Evolutionary conservation across 2,797 vertebrate genomes (phyloP).

Genomic region (Eutrigla gurnardus): DNA sequence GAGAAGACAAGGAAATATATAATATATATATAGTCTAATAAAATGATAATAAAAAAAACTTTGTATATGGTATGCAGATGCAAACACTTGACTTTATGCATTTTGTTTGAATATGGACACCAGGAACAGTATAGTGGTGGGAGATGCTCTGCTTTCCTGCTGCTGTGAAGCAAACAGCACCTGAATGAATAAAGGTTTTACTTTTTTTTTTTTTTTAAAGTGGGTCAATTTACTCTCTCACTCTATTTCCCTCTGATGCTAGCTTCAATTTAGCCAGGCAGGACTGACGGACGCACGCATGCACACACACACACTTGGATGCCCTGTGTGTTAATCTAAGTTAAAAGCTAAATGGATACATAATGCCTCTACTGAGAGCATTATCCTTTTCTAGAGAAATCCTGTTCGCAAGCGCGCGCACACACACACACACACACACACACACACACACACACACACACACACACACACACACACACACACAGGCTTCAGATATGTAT

Average conservation of each 20-base stretch:
- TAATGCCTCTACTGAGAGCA: constrained; percentile 80
- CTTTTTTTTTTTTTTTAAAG: background rate
- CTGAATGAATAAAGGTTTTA: too few relatives aligned
- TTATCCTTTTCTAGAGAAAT: constrained; percentile 81
- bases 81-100: too few relatives aligned
- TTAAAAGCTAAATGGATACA: constrained; percentile 86
- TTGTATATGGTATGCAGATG: too few relatives aligned
- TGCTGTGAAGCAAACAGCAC: constrained; percentile 4
- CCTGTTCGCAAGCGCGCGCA: constrained; percentile 39
- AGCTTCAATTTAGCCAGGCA: constrained; percentile 21
- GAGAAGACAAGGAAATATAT: too few relatives aligned
- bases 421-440: constrained; percentile 36
- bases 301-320: constrained; percentile 33
- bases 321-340: constrained; percentile 82
- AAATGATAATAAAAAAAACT: too few relatives aligned
- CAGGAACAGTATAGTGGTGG: too few relatives aligned
- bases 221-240: constrained; percentile 34
- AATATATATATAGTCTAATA: too few relatives aligned
- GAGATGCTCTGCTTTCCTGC: background rate
- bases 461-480: constrained; percentile 41
- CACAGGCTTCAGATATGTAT: constrained; percentile 21
- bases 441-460: constrained; percentile 35
- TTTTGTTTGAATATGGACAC: too few relatives aligned
- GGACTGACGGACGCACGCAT: constrained; percentile 3
- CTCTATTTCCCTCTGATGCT: constrained; percentile 38